These are phyloP conservation scores for Thymelicus lineola DNA, from an alignment of 2,888 invertebrate genomes.

Conservation along the genomic window DNA sequence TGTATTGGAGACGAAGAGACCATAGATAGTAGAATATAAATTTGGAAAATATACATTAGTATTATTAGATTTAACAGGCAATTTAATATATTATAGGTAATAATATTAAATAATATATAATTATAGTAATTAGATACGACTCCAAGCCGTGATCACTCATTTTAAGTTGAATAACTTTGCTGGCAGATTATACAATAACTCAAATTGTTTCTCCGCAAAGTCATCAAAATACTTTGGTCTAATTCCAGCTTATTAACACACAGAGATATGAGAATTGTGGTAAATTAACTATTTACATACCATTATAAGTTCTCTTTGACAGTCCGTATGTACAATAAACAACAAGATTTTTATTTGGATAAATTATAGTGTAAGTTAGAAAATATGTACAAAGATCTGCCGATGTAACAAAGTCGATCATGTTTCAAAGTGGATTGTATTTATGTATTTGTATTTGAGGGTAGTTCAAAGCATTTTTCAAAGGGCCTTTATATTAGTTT, in stretches of 20 bases:
- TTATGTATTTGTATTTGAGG: slow-evolving; percentile 32
- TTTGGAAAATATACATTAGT: slow-evolving; percentile 32
- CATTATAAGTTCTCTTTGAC: slow-evolving; percentile 46
- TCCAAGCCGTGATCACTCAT: slow-evolving; percentile 65
- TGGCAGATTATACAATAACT: slow-evolving; percentile 62
- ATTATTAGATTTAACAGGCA: slow-evolving; percentile 47
- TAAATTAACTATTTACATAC: slow-evolving; percentile 46
- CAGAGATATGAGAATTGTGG: slow-evolving; percentile 56
- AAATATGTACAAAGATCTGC: slow-evolving; percentile 82
- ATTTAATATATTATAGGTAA: slow-evolving; percentile 15
- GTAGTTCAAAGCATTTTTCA: slow-evolving; percentile 71
- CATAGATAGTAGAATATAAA: slow-evolving; percentile 21
- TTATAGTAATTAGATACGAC: slow-evolving; percentile 48
- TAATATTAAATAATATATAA: slow-evolving; percentile 45
- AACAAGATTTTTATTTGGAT: slow-evolving; percentile 46
- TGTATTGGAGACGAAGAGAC: slow-evolving; percentile 35
- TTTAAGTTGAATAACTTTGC: slow-evolving; percentile 72
- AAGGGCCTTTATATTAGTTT: slow-evolving; percentile 67
- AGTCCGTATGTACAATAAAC: slow-evolving; percentile 46
- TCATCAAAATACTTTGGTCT: slow-evolving; percentile 87
- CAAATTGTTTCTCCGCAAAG: slow-evolving; percentile 64
- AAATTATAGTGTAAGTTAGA: slow-evolving; percentile 65
- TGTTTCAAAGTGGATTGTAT: slow-evolving; percentile 57
- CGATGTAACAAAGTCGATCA: slow-evolving; percentile 71
- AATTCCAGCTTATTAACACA: slow-evolving; percentile 86